Conservation (phyloP, 2,797 vertebrate species). For the Columba guinea region DNA sequence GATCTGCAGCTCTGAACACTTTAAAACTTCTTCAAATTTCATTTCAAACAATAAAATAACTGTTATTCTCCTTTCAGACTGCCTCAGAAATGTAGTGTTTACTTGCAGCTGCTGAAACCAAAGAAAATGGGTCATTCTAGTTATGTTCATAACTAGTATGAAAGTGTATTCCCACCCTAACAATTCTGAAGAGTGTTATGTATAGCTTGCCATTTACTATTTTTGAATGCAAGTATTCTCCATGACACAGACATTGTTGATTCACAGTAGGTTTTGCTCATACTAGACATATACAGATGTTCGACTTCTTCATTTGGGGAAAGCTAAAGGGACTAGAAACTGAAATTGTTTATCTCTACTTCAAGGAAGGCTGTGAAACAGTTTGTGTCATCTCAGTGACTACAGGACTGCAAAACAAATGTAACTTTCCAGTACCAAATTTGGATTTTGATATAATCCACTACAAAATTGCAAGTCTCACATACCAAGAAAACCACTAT, state of each 20-base stretch:
- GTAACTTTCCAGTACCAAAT: background rate
- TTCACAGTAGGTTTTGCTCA: background rate
- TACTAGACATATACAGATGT: background rate
- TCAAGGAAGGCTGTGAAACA: background rate
- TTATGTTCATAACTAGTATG: background rate
- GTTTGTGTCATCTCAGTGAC: conserved; percentile 1
- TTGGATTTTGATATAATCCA: background rate
- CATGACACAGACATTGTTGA: background rate
- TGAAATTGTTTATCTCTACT: background rate
- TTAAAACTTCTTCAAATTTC: background rate
- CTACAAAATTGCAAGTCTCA: background rate
- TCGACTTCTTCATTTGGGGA: conserved; percentile 17
- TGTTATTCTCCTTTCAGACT: background rate
- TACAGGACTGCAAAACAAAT: background rate
- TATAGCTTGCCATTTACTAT: background rate
- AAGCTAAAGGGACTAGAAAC: background rate
- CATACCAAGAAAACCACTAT: background rate
- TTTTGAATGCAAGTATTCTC: background rate
- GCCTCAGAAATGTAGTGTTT: background rate
- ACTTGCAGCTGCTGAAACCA: background rate
- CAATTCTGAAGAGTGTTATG: background rate
- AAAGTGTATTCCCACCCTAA: background rate
- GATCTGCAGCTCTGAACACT: background rate
- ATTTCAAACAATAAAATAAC: background rate
- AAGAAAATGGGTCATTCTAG: background rate